A percentile compares a stretch with the other conserved stretches of the same genome.
Evolutionary conservation across 2,888 invertebrate species (phyloP).

Genomic region (Galeruca laticollis): DNA sequence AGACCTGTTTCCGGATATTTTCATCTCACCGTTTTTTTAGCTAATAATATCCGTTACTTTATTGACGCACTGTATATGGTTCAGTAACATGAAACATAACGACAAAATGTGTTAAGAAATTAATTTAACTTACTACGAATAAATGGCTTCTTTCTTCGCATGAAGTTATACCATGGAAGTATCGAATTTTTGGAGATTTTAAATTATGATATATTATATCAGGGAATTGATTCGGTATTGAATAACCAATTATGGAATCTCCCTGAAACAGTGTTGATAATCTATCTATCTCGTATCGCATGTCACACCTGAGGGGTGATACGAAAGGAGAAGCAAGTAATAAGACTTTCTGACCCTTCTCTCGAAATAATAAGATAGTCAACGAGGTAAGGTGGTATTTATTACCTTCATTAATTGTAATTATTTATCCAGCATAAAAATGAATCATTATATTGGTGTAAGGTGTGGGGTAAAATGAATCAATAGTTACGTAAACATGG

Average conservation of each 20-base stretch:
- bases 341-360: background rate
- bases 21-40: too few species aligned
- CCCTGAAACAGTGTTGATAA: constrained; percentile 46
- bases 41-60: too few species aligned
- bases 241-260: constrained; percentile 51
- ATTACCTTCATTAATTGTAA: background rate
- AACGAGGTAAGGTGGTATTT: background rate
- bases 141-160: too few species aligned
- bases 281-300: constrained; percentile 43
- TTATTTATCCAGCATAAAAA: too few species aligned
- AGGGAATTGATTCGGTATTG: constrained; percentile 45
- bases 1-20: too few species aligned
- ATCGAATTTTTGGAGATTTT: constrained; percentile 43
- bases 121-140: too few species aligned
- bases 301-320: constrained; percentile 47
- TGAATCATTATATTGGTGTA: too few species aligned
- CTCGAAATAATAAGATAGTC: background rate
- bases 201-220: constrained; percentile 46
- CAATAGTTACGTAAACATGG: too few species aligned
- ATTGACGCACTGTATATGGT: too few species aligned
- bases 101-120: too few species aligned
- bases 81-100: too few species aligned
- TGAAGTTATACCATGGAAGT: constrained; percentile 6
- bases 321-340: constrained; percentile 11
- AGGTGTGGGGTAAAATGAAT: too few species aligned